These are phyloP conservation scores for Glossophaga mutica DNA, from an alignment of 2,797 vertebrate species.

Conservation along the genomic window DNA sequence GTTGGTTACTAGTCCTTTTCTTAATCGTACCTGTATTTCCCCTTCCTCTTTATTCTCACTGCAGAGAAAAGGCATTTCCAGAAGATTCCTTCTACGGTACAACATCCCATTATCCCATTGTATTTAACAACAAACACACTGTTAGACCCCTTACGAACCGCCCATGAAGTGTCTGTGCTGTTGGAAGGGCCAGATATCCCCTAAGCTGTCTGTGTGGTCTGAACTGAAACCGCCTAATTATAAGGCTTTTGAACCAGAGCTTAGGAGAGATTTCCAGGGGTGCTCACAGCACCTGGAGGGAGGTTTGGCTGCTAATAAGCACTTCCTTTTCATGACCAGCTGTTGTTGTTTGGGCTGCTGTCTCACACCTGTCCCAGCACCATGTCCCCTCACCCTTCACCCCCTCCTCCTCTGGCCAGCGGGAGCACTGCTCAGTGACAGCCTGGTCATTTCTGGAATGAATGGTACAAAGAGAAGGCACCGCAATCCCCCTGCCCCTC, in stretches of 20 bases:
- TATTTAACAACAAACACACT: background rate
- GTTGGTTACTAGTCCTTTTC: background rate
- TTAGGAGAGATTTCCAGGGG: background rate
- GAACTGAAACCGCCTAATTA: background rate
- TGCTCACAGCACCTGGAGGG: accelerated
- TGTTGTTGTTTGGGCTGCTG: background rate
- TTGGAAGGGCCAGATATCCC: background rate
- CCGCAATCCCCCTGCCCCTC: background rate
- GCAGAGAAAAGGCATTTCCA: background rate
- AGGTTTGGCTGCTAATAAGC: background rate
- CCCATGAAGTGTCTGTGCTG: background rate
- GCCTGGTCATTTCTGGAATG: background rate
- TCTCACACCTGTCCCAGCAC: background rate
- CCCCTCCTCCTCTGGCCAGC: background rate
- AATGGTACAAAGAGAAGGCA: background rate
- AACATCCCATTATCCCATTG: background rate
- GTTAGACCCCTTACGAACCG: background rate
- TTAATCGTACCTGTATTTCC: slow-evolving; percentile 16
- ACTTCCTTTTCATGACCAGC: background rate
- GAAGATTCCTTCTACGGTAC: background rate
- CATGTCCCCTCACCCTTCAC: background rate
- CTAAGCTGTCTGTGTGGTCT: background rate
- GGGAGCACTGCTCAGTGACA: background rate
- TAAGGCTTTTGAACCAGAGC: background rate
- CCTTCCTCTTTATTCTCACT: background rate